phyloP scores from a whole-genome alignment of 2,797 vertebrate species.

The Pygocentrus nattereri region DNA sequence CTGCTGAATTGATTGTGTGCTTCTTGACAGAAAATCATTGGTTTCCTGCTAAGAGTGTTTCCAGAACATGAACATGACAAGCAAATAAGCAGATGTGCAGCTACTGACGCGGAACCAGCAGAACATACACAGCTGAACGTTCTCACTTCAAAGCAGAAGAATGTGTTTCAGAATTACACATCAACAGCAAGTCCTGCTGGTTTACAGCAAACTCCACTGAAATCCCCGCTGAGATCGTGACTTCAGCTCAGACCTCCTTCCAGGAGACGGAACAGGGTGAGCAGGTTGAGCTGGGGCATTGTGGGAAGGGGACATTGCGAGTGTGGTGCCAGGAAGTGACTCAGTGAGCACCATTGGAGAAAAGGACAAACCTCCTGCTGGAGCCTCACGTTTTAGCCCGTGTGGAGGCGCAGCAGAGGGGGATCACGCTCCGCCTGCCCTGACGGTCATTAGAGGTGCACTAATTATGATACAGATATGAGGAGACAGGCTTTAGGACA shows the following conservation, averaged over 20 bases:
- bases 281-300: not conserved
- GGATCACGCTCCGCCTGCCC: not conserved
- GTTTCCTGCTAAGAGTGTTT: not conserved
- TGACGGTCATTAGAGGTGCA: not conserved
- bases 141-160: not conserved
- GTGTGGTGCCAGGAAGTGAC: not conserved
- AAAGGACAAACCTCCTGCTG: not conserved
- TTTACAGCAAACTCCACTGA: not conserved
- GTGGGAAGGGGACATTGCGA: slow-evolving; percentile 26
- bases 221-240: slow-evolving; percentile 5
- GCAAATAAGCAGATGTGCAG: not conserved
- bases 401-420: not conserved
- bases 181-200: not conserved
- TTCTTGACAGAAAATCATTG: not conserved
- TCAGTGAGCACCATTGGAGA: not conserved
- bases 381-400: not conserved
- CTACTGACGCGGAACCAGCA: not conserved
- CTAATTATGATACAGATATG: slow-evolving; percentile 51
- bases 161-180: slow-evolving; percentile 10
- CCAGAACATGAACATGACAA: not conserved
- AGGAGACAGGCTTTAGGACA: slow-evolving; percentile 38
- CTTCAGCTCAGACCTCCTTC: not conserved
- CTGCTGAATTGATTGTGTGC: not conserved
- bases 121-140: not conserved
- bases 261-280: not conserved